Evolutionary conservation across 2,797 vertebrate species (phyloP), one percentile per base, ranked within the genome.

Genomic region (Tokudaia muenninki): DNA sequence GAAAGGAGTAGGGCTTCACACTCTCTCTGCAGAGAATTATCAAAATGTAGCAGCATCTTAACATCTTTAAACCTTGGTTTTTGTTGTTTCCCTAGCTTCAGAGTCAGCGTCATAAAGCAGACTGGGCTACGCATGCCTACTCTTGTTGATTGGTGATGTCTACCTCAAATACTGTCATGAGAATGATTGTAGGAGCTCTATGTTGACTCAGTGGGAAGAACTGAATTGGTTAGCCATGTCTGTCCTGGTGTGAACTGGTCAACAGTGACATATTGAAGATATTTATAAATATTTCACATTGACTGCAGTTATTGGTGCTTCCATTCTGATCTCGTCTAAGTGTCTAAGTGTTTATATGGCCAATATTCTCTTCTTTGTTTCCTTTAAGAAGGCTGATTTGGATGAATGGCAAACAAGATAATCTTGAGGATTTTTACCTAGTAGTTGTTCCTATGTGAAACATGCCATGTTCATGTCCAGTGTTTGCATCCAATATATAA

Each of bases 181-280:
- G 78, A 92, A 95, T 52, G 81, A 72, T n/a, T n/a, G 13, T 72
- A 59, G 52, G 52, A 81, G 41, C 86, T 77, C 34, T 29, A 10
- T 70, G 50, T 87, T 79, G 24, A 63, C 78, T 94, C 67, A 19
- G 29, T 57, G 61, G 87, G 50, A 84, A 81, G 81, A 70, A 79
- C 47, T 75, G n/a, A 89, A 89, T 57, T 87, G 81, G 95, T 91
- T 89, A 84, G 61, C 70, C 37, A 78, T 95, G 34, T 97, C 81
- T 89, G 31, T 89, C 44, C 57, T 14, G 34, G 77, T 37, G 34
- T 80, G 34, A 63, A 72, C 22, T 34, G 44, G 37, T 55, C 13
- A 90, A 65, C 19, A 65, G 21, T 17, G 47, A 31, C 31, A 16
- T 55, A 47, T 86, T 50, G 50, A 55, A 31, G 37, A 47, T 90